Evolutionary conservation across 2,797 vertebrate species (phyloP), one percentile per base, ranked within the genome.

Genomic region (Coccyzus lansbergi): DNA sequence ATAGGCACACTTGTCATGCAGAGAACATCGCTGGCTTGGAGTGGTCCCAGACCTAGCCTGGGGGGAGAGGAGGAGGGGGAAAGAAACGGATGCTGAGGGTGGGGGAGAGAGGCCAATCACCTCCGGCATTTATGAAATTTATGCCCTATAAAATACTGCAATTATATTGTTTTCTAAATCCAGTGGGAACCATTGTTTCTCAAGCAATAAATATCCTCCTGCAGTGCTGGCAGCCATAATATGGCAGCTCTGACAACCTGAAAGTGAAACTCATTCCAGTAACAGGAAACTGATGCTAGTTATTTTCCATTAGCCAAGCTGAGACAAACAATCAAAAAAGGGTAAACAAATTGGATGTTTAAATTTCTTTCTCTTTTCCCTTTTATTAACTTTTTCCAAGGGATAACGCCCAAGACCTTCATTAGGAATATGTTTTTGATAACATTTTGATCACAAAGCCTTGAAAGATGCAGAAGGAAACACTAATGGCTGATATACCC

Each of bases 141-240:
- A 77, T 33, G 64, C 49, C 70, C 91, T 91, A 79, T 80, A 84
- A 92, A 90, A 82, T 83, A 64, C 42, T 84, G 81, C 89, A 92
- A 88, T 95, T 95, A 79, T 74, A 92, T 94, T 92, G 92, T 90
- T 93, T 86, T 71, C 67, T 67, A 76, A 96, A 77, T 94, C 94
- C 91, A 77, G 67, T 55, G 93, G 94, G 92, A 95, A 36, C 67
- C 2, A 6, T 88, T 95, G 88, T 74, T 92, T 92, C 90, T 68
- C 70, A 63, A 58, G 80, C 67, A 94, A 93, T 96, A 95, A 95
- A 97, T 94, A 92, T 91, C 77, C 60, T 92, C 83, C 91, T 86
- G 87, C 87, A 70, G 85, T 0, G 33, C 48, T 93, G 94, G 92
- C 91, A 96, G 91, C 83, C 0, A 0, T 84, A 90, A 74, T 76